Conservation (phyloP, 1,140 invertebrate genomes). For the Dendroctonus valens region DNA sequence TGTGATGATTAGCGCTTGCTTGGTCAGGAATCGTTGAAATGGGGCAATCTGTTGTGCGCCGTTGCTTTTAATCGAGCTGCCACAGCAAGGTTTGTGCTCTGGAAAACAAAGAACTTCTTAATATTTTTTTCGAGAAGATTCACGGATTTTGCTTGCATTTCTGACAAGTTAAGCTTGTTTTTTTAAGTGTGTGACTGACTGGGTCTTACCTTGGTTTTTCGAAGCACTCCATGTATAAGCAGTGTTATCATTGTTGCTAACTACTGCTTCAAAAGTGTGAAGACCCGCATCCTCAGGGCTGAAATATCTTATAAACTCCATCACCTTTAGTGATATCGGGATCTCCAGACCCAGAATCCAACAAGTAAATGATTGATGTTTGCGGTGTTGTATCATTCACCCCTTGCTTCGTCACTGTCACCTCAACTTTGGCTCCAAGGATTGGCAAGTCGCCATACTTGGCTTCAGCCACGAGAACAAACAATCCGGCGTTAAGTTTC, state of each 20-base stretch:
- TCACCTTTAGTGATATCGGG: constrained; percentile 65
- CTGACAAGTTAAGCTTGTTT: too few relatives aligned
- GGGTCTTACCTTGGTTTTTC: constrained; percentile 40
- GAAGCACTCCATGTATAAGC: constrained; percentile 51
- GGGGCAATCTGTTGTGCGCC: constrained; percentile 50
- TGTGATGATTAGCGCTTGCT: constrained; percentile 50
- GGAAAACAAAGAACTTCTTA: constrained; percentile 34
- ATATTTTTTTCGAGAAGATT: too few relatives aligned
- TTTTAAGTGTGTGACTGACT: too few relatives aligned
- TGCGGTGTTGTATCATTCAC: constrained; percentile 50
- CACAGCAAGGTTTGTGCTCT: constrained; percentile 52
- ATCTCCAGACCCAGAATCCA: constrained; percentile 64
- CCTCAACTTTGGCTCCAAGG: constrained; percentile 55
- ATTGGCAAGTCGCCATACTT: constrained; percentile 56
- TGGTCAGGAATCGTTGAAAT: constrained; percentile 53
- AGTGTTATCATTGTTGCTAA: constrained; percentile 55
- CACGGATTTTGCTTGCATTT: too few relatives aligned
- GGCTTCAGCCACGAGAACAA: constrained; percentile 56
- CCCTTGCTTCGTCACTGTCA: constrained; percentile 50
- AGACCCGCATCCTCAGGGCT: constrained; percentile 53
- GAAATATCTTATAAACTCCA: constrained; percentile 65
- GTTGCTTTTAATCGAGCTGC: constrained; percentile 51
- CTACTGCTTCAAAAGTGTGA: constrained; percentile 55
- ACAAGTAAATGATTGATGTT: constrained; percentile 53
- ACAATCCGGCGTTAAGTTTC: constrained; percentile 44